Conservation (phyloP, 2,888 invertebrate genomes). For the Lithosia quadra region DNA sequence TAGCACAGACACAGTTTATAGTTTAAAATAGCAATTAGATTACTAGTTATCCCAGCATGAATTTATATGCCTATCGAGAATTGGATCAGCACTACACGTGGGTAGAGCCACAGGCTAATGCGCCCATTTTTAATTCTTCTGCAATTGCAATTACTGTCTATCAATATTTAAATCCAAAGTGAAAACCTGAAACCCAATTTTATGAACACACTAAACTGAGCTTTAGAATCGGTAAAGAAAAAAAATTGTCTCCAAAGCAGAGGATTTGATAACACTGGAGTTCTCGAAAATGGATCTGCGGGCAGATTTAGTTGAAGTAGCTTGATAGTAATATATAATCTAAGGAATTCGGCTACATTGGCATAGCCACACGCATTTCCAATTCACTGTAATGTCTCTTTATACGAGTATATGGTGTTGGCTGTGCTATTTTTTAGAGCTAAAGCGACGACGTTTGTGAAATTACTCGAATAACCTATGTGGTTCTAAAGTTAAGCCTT, state of each 20-base stretch:
- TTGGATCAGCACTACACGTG: no score
- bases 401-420: background rate
- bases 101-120: no score
- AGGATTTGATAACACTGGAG: background rate
- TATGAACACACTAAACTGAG: no score
- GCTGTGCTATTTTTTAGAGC: background rate
- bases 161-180: no score
- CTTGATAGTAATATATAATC: background rate
- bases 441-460: background rate
- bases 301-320: background rate
- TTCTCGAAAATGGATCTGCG: background rate
- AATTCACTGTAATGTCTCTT: constrained; percentile 1
- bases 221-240: background rate
- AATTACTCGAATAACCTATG: background rate
- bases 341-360: background rate
- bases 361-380: background rate
- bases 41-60: no score
- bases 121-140: no score
- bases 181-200: no score
- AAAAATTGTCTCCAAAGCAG: background rate
- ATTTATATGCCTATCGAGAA: no score
- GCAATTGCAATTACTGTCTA: no score
- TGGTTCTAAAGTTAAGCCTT: background rate
- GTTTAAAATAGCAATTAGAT: no score
- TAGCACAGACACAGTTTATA: no score